Evolutionary conservation across 2,797 vertebrate species (phyloP).

Genomic region (Halcyon smyrnensis): DNA sequence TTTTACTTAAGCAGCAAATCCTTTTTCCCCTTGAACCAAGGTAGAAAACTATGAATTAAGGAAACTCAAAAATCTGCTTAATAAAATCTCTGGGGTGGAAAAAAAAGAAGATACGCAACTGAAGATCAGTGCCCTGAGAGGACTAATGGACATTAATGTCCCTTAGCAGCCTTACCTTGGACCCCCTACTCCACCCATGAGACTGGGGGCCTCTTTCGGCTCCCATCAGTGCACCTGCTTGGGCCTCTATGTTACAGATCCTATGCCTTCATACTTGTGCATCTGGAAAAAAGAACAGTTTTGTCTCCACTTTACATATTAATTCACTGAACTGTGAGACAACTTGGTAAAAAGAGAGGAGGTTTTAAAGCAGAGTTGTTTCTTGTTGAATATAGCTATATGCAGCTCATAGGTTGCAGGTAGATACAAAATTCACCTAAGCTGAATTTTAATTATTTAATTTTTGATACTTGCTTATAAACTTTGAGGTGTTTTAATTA

Average conservation of each 20-base stretch:
- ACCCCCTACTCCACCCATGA: background rate
- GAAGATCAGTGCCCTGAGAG: background rate
- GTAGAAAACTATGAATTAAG: background rate
- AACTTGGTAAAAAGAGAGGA: rapidly evolving
- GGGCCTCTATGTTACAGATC: rapidly evolving
- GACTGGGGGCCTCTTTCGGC: background rate
- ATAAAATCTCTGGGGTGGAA: background rate
- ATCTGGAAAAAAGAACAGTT: background rate
- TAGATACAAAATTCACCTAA: background rate
- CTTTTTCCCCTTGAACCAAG: background rate
- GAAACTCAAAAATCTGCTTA: background rate
- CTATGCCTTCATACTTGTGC: background rate
- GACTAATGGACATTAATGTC: background rate
- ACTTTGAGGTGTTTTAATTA: background rate
- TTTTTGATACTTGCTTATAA: background rate
- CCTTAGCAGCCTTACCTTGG: background rate
- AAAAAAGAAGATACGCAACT: background rate
- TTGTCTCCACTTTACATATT: background rate
- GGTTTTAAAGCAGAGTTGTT: background rate
- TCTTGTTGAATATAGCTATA: background rate
- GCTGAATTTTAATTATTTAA: background rate
- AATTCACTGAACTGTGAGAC: background rate
- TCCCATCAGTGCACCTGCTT: rapidly evolving
- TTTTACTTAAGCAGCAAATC: background rate
- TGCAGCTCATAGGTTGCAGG: background rate